phyloP scores from a whole-genome alignment of 2,888 invertebrate species.

The Plagodis pulveraria region DNA sequence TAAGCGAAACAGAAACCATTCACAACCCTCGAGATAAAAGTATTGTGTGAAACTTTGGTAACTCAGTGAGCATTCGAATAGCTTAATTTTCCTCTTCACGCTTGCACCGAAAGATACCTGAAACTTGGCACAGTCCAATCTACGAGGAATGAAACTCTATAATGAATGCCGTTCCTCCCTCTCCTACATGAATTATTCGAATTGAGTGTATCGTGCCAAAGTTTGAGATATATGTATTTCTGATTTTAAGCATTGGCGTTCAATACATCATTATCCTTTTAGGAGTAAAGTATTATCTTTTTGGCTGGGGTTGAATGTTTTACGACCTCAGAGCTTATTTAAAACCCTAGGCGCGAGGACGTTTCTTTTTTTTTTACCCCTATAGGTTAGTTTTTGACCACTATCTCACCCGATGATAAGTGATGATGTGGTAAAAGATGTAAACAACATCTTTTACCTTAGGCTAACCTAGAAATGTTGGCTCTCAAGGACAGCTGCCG shows the following conservation, averaged over 20 bases:
- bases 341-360: too few species aligned
- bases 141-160: constrained; percentile 20
- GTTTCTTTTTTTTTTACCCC: too few species aligned
- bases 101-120: constrained; percentile 24
- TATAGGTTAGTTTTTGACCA: too few species aligned
- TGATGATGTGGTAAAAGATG: too few species aligned
- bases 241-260: background rate
- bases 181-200: constrained; percentile 16
- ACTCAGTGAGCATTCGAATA: constrained; percentile 21
- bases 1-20: constrained; percentile 5
- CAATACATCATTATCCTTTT: too few species aligned
- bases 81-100: constrained; percentile 26
- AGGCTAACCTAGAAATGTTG: too few species aligned
- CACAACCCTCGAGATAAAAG: constrained; percentile 7
- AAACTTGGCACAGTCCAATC: constrained; percentile 29
- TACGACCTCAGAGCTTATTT: too few species aligned
- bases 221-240: background rate
- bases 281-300: too few species aligned
- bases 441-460: too few species aligned
- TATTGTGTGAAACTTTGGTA: constrained; percentile 18
- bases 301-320: too few species aligned
- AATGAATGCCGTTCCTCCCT: constrained; percentile 28
- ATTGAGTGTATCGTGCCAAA: constrained; percentile 20
- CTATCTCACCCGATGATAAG: too few species aligned
- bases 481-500: too few species aligned